Evolutionary conservation across 2,888 invertebrate species (phyloP), one percentile per base, ranked within the genome.

Genomic region (Allophyes oxyacanthae): DNA sequence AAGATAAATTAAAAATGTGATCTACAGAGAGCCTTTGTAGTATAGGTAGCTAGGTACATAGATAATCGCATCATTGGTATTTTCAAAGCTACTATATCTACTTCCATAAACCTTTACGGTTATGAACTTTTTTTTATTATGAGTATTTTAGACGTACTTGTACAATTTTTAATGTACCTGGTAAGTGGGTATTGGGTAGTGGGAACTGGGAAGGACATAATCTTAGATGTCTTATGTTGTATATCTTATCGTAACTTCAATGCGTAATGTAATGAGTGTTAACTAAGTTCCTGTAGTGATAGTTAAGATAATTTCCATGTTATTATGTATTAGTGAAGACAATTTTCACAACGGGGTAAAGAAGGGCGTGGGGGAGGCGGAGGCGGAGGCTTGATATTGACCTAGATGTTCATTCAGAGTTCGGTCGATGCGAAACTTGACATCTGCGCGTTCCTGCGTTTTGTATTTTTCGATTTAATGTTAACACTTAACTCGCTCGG

Each of bases 351-450:
- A 72, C 77, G 82, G 88, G 83, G 69, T 80, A 73, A 76, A 75
- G 82, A 75, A 82, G 82, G 77, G 81, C 46, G 81, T 57, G 82
- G 84, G 82, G 82, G 80, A 58, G 77, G 84, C 45, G 82, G 82
- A 67, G 86, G 86, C 80, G 84, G 86, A 87, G 91, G 90, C 85
- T 92, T 94, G 94, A 92, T 94, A 93, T 94, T 94, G 94, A 94
- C 94, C 94, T 93, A 94, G 88, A 91, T 94, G 92, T 92, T 93
- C 94, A 93, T 93, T 93, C 91, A 93, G 90, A 89, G 92, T 90
- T 92, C 93, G 94, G 94, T 93, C 94, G 94, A 94, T 94, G 94
- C 90, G 92, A 92, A 90, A 91, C 92, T 91, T 92, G 90, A 92
- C 93, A 92, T 92, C 93, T 92, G 93, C 93, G 94, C 94, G 92